Conservation (phyloP, 2,113 vertebrate species). For the Apodemus speciosus region DNA sequence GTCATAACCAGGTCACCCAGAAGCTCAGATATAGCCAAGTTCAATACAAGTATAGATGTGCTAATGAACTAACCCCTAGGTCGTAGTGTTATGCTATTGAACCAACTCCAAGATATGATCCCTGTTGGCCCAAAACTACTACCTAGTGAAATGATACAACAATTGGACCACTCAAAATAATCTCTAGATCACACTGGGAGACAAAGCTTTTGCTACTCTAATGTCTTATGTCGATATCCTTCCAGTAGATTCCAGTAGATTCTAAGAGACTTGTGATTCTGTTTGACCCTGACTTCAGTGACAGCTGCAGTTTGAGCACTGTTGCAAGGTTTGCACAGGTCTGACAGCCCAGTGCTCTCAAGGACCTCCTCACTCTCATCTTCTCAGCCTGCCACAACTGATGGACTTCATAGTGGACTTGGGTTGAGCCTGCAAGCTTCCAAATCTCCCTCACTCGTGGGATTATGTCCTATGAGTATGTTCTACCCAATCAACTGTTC, state of each 20-base stretch:
- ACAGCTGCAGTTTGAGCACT: not conserved
- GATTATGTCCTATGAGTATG: not conserved
- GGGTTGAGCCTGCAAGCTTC: not conserved
- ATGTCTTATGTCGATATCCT: not conserved
- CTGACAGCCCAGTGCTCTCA: not conserved
- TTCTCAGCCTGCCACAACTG: not conserved
- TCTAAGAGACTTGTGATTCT: not conserved
- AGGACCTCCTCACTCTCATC: not conserved
- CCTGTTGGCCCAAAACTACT: not conserved
- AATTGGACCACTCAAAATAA: not conserved
- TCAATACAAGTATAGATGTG: too few species aligned
- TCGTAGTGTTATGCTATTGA: not conserved
- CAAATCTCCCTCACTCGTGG: too few species aligned
- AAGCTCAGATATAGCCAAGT: not conserved
- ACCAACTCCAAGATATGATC: not conserved
- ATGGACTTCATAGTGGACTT: not conserved
- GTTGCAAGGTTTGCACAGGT: not conserved
- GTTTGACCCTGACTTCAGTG: not conserved
- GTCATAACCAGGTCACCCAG: not conserved
- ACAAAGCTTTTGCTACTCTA: not conserved
- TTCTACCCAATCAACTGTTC: not conserved
- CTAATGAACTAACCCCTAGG: not conserved
- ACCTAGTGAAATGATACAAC: not conserved
- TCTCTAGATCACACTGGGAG: not conserved
- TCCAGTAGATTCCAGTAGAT: too few species aligned